Base-by-base conservation (phyloP, 2,888 invertebrate species). In the Bimastos eiseni region DNA sequence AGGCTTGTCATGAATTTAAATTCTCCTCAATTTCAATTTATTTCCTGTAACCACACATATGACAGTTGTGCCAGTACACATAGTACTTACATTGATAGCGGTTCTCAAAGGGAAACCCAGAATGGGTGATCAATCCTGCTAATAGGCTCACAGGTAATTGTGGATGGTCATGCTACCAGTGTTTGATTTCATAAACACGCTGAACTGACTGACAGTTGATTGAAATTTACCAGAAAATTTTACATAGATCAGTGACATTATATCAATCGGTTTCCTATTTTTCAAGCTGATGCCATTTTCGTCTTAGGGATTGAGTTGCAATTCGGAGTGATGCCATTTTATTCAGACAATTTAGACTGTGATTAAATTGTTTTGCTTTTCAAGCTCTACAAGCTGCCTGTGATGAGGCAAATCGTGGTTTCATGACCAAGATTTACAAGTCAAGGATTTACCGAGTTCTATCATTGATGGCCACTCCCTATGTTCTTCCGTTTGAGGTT, bases 361-460 rank as follows among this genome's bases (percentile, higher is more conserved):
- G 37, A 55, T 30, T 36, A 88, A 90, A 90, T 33, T 90, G n/a
- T 36, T 88, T n/a, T 83, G 30, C 17, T 89, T 90, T 93, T 93
- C 33, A 92, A 93, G 96, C 98, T 95, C 97, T 98, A 95, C 98
- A 98, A 96, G 97, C 98, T 94, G 98, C 98, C 0, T 98, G 98
- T 92, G 98, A 98, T 94, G 97, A 97, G 0, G 98, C 98, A 0
- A 98, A 98, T 95, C 97, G 97, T 94, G 98, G 98, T 5, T 95
- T 98, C 41, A 96, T 98, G 91, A 98, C 98, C 95, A 98, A 98
- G 97, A 95, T 98, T 92, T 97, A 98, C 96, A 97, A 97, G 93
- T 97, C 97, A 94, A 96, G 97, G 92, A 97, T 97, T 88, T 96
- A 98, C 95, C 97, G 97, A 93, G 95, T 97, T 89, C 95, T 98